Percentiles rank a stretch among this genome's conserved stretches.
Conservation (phyloP, 2,797 vertebrate genomes). For the Sebastes vulpes region DNA sequence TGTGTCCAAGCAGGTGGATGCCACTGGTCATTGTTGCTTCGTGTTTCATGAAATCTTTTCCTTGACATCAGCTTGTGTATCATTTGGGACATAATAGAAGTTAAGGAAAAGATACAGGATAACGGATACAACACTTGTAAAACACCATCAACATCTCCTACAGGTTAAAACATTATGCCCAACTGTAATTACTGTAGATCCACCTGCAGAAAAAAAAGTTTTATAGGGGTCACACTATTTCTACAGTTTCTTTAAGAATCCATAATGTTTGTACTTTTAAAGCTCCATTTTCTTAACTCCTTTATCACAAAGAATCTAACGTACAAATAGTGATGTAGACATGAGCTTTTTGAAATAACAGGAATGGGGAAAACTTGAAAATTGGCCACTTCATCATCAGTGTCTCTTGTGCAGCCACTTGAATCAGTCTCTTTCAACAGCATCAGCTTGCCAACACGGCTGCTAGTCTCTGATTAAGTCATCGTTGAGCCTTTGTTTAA, state of each 20-base stretch:
- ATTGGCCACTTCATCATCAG: conserved; percentile 4
- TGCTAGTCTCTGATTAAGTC: conserved; percentile 46
- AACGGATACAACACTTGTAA: conserved; percentile 10
- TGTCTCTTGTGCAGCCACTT: conserved; percentile 2
- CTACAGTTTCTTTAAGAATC: not conserved
- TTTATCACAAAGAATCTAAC: conserved; percentile 18
- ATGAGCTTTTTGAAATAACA: not conserved
- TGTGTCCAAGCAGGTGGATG: conserved; percentile 27
- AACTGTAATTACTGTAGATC: conserved; percentile 1
- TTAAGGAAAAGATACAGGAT: not conserved
- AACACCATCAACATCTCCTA: not conserved
- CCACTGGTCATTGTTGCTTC: conserved; percentile 12
- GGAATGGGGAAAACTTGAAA: not conserved
- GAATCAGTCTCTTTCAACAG: conserved; percentile 20
- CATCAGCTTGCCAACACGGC: conserved; percentile 20
- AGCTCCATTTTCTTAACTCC: not conserved
- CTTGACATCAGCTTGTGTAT: not conserved
- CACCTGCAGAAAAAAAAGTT: conserved; percentile 11
- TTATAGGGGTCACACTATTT: not conserved
- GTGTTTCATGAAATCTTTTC: conserved; percentile 13
- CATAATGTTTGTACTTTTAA: conserved; percentile 1
- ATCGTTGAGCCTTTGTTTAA: conserved; percentile 25
- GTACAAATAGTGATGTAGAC: conserved; percentile 18
- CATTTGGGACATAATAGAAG: not conserved
- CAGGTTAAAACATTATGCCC: conserved; percentile 13